Percentiles rank a stretch among this genome's conserved stretches.
Conservation (phyloP, 2,797 vertebrate species). For the Falco naumanni region DNA sequence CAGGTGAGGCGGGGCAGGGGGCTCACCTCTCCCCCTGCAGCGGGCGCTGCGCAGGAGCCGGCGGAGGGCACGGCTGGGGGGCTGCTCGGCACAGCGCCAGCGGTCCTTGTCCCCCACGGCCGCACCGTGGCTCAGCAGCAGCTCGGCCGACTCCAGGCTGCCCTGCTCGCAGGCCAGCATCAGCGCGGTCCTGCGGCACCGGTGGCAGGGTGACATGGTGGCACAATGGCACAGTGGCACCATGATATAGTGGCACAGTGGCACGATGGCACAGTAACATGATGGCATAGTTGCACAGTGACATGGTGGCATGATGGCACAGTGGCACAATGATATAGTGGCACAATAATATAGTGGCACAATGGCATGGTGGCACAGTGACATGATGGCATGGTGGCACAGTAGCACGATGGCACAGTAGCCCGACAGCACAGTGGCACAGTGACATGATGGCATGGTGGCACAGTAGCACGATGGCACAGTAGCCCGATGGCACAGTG, state of each 20-base stretch:
- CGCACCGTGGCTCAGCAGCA: conserved; percentile 69
- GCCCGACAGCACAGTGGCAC: accelerated
- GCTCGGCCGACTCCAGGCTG: conserved; percentile 59
- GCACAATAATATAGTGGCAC: too few relatives aligned
- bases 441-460: accelerated
- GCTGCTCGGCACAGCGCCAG: background rate
- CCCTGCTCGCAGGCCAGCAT: conserved; percentile 71
- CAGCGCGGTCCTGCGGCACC: conserved; percentile 68
- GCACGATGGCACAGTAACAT: background rate
- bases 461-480: accelerated
- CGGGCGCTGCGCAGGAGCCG: conserved; percentile 2
- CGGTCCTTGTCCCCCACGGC: conserved; percentile 8
- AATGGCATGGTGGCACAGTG: accelerated
- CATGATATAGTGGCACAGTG: accelerated
- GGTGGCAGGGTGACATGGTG: background rate
- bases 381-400: accelerated
- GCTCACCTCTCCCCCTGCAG: conserved; percentile 46
- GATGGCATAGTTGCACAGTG: accelerated
- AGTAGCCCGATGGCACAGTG: accelerated
- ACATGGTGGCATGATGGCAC: accelerated
- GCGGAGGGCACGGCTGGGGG: background rate
- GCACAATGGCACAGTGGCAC: accelerated
- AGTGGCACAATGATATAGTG: accelerated
- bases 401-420: accelerated
- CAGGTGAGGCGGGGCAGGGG: background rate